Base-by-base conservation (phyloP, 1,140 invertebrate genomes). In the Drosophila littoralis region DNA sequence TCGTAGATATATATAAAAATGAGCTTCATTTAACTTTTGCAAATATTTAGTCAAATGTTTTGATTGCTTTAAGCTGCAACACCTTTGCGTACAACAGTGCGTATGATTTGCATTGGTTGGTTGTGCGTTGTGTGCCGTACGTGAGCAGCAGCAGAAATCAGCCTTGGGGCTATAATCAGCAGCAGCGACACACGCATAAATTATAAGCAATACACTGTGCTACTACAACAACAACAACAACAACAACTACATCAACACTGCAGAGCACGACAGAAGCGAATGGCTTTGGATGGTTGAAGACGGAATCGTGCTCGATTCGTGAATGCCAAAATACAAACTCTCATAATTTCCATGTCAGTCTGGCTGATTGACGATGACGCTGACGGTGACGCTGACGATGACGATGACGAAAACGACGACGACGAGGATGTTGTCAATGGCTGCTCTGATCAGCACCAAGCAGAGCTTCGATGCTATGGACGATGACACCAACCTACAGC, bases 301-400 rank as follows among this genome's bases (percentile, higher is more conserved):
- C 10, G 58, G 38, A 59, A 69, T 42, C 48, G 48, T 74, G 71
- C 66, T 63, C 71, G 71, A 74, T 61, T 69, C 57, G 42, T 57
- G 71, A 57, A 69, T 74, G 71, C 71, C 66, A 50, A 74, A 74
- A 74, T 74, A 69, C 71, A 74, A 69, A 74, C 66, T 63, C 71
- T 73, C 70, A 74, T 74, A 74, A 74, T 74, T 74, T 74, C 66
- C 58, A 69, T 74, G 71, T 74, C 71, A 74, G 57, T 74, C 66
- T 61, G 71, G 57, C 66, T 74, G 71, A 74, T 74, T 74, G 71
- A 74, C 71, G 71, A 68, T 74, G 71, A 74, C 57, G 65, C 60
- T 54, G 59, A 54, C 42, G 42, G 43, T 32, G 50, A 48, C 9
- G 61, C 43, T 12, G 54, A 32, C 38, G 6, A 12, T 52, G 35